Base-by-base conservation (phyloP, 2,888 invertebrate genomes). In the Xiphydria camelus region DNA sequence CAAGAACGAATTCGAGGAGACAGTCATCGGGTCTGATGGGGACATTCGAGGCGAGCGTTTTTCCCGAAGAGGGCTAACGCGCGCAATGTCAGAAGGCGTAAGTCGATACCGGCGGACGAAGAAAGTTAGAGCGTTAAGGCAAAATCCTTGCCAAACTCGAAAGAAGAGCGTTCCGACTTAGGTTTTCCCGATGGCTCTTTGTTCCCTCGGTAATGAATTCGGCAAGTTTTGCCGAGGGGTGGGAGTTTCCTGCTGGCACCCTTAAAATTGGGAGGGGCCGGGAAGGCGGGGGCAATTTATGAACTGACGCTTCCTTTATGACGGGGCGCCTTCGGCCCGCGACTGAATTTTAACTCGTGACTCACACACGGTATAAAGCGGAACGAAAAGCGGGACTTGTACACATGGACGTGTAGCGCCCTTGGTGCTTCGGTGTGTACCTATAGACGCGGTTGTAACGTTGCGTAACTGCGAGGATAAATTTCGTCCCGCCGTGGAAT, bases 231-330 rank as follows among this genome's bases (percentile, higher is more conserved):
- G 65, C 67, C 68, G 67, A 70, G 72, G n/a, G 70, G 71, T 68
- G 64, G 69, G 67, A 70, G 71, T 70, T 72, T 72, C 72, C 70
- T 68, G 70, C 61, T 63, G 62, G 70, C 68, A 70, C 70, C 72
- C 71, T 72, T 66, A 64, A 68, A 70, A 70, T 67, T 70, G 68
- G 66, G 48, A 44, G 53, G 48, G 33, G 43, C 36, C 49, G 51
- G 49, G 55, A 49, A 52, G 45, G 47, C 37, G 23, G 43, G 44
- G 38, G 62, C 68, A 71, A 71, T 71, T 71, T 71, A 70, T 68
- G 68, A 68, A 71, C 70, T 67, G 64, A 68, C 67, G 64, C 67
- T 71, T 69, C 69, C 70, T 71, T 68, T 67, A 70, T 64, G 68
- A 70, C 64, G 64, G 65, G 68, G 65, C 59, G 56, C 59, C 55